Base-by-base conservation (phyloP, 2,888 invertebrate genomes). In the Drepana falcataria region DNA sequence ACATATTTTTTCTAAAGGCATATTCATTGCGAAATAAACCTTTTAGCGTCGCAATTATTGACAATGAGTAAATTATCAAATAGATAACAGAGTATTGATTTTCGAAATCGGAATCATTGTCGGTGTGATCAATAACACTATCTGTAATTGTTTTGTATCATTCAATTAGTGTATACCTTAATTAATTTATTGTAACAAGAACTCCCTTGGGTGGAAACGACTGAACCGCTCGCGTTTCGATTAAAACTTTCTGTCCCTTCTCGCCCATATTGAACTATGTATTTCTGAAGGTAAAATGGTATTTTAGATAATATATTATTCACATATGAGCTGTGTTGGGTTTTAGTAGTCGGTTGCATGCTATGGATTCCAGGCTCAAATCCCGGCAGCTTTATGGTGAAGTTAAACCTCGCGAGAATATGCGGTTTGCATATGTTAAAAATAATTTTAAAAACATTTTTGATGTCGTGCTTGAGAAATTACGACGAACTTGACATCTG, bases 81-180 rank as follows among this genome's bases (percentile, higher is more conserved):
- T 9, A 9, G 9, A 44, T 44, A 9, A 44, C 44, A 6, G 44
- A 44, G 9, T 44, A 44, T 9, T 9, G 44, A 44, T 44, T 44
- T 1, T 44, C 44, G 9, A 9, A 9, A 35, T 37, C 52, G 52
- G 53, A 48, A 44, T 35, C 48, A 49, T 35, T 35, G 47, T 37
- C 33, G 35, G 55, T 61, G 62, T 64, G 66, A 69, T 67, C 65
- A 66, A 69, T 73, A 66, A 66, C 59, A 62, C 54, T 64, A 64
- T 56, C 58, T 59, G 61, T 60, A 58, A 66, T 69, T 71, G 69
- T 78, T 72, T 71, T 66, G 68, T 71, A 63, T 73, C 73, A 75
- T 79, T 78, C 71, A 80, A 80, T 81, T 79, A 78, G 73, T 73
- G 66, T 72, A 67, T 75, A 75, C 75, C 79, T 74, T 72, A 79